A percentile compares a stretch with the other conserved stretches of the same genome.
phyloP scores from a whole-genome alignment of 2,797 vertebrate genomes.

The Phaenicophaeus curvirostris region DNA sequence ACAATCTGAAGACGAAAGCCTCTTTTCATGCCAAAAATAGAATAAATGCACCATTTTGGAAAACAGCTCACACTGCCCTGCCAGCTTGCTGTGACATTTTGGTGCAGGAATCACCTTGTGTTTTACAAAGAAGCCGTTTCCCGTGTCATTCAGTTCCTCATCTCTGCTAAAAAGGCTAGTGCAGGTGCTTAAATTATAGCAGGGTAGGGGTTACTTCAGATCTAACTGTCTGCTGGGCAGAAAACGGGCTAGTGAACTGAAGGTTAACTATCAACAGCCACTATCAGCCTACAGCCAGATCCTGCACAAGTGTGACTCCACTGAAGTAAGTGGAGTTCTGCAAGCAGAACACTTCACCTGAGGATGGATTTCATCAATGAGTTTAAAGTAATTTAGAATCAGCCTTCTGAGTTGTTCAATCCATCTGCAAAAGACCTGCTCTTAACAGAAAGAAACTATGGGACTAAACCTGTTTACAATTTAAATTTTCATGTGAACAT shows the following conservation, averaged over 20 bases:
- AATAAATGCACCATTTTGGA: conserved; percentile 7
- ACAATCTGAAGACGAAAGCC: conserved; percentile 12
- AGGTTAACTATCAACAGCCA: not conserved
- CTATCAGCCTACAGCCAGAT: not conserved
- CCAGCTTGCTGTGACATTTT: not conserved
- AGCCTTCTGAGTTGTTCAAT: not conserved
- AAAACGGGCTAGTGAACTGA: not conserved
- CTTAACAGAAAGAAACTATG: not conserved
- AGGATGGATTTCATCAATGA: not conserved
- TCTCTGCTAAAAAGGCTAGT: not conserved
- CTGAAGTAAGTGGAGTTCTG: not conserved
- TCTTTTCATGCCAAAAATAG: conserved; percentile 54
- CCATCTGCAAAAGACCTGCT: not conserved
- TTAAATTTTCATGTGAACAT: not conserved
- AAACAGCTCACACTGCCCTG: not conserved
- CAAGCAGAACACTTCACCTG: not conserved
- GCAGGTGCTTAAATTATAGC: not conserved
- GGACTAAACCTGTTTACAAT: not conserved
- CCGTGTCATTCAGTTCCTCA: not conserved
- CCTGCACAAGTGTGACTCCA: not conserved
- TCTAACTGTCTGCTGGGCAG: not conserved
- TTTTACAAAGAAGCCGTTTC: not conserved
- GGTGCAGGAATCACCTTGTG: not conserved
- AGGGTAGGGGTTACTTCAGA: not conserved
- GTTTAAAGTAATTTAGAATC: not conserved